Base-by-base conservation (phyloP, 1,140 invertebrate species). In the Euglossa dilemma region DNA sequence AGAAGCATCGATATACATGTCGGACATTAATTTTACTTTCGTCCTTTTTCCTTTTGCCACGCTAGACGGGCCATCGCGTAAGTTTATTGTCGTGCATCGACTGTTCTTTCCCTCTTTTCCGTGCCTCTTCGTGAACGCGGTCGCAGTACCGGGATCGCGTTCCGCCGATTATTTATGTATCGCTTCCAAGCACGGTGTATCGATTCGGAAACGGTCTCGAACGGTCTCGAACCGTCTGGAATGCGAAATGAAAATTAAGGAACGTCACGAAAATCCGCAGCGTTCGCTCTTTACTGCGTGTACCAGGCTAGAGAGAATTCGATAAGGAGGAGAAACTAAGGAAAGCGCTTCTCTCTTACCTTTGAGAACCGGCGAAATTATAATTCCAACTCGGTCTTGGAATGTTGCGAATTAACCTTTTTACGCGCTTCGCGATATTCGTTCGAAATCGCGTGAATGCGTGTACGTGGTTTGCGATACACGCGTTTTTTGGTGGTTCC, bases 91-190 rank as follows among this genome's bases (percentile, higher is more conserved):
- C 64, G 57, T 76, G 67, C 54, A 64, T 82, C 70, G 74, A 56
- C 57, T 79, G 69, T 47, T 81, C 61, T 72, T 76, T 72, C 43
- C 25, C 66, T 75, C 50, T 28, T 28, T 74, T 18, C 50, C 57
- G 47, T 71, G 23, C 14, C 25, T 20, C 28, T 25, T 20, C 25
- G n/a, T 50, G 54, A 5, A 8, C 25, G 23, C 47, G 45, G 11
- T 56, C 16, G 25, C 56, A 56, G 45, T 52, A 45, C 70, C 57
- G 36, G 36, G 28, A 50, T 50, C 74, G 66, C 45, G 74, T 67
- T 71, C 43, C 78, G 61, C 69, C 54, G 70, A 85, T 88, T 87
- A 88, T 88, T 88, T 88, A 85, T 85, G 77, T 80, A 79, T 57
- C 73, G 74, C 57, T 28, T 64, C 57, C n/a, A 61, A 59, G 43